Base-by-base conservation (phyloP, 2,797 vertebrate genomes). In the Picus viridis region DNA sequence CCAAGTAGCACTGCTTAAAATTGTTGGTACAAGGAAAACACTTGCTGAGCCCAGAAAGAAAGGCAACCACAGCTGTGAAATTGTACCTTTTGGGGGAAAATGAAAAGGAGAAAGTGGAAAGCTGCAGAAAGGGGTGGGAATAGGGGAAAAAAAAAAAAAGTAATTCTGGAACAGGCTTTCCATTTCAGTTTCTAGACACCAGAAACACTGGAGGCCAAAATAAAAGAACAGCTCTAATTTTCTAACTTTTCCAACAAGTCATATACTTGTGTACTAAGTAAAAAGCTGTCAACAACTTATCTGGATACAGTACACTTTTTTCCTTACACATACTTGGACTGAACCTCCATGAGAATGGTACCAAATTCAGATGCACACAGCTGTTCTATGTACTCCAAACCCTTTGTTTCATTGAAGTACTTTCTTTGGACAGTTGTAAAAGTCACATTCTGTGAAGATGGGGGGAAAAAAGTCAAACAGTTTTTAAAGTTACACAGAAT, bases 391-490 rank as follows among this genome's bases (percentile, higher is more conserved):
- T 99, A 99, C 89, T 99, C 99, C 97, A 99, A 97, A 41, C 99
- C 99, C 96, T 99, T 99, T 39, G 97, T 98, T 97, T 99, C 99
- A 95, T 98, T 99, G 97, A 99, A 99, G 97, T 99, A 99, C 96
- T 98, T 99, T 94, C 99, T 98, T 92, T 99, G 98, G 83, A 99
- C 96, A 63, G 99, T 98, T 94, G 98, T 99, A 93, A 99, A 99
- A 92, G 98, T 96, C 84, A 98, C 98, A 78, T 97, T 97, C 99
- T 99, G 96, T 78, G 93, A 97, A 96, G 34, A 92, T 10, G 23
- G 14, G 18, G 45, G 45, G 49, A 7, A 13, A 54, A 32, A 85
- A 93, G 70, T 17, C 9, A 81, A 73, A 59, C 8, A 56, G 41
- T 79, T 92, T 47, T 15, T 73, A 43, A 80, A 61, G 51, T 77